Base-by-base conservation (phyloP, 37 sponge, comb jelly and placozoan species). In the Eunapius fragilis region DNA sequence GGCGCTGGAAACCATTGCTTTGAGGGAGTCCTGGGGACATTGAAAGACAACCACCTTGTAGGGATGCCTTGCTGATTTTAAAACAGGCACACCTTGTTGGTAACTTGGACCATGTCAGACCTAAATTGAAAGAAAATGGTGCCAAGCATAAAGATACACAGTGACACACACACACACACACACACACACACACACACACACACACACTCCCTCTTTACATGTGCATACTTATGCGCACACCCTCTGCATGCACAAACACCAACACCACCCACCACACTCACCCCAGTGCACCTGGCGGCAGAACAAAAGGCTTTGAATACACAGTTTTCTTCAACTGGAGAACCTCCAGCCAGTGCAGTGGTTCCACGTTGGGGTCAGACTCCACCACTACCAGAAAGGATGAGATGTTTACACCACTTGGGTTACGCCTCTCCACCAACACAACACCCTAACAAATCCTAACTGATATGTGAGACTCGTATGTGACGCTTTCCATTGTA, bases 321-420 rank as follows among this genome's bases (percentile, higher is more conserved):
- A 95, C 86, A 0, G 84, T 75, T 28, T 37, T 84, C 86, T 88
- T 90, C 75, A 93, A 82, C 14, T 88, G 86, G 25, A 38, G 32
- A 67, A 88, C 74, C 41, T 90, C 86, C 70, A 92, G 70, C 96
- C 90, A 92, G 67, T 91, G 94, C 22, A 89, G 27, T 6, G 82
- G 76, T 81, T 95, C 96, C 27, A 84, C 79, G 85, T 95, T 92
- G 28, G 93, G 93, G 50, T 95, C 87, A 17, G 38, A 48, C 76
- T 93, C 85, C 25, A 58, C 22, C 58, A 58, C 58, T 58, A 11
- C 1, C 58, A 58, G 14, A 19, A 58, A 19, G 58, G 58, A 11
- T 12, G 14, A 19, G 22, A 11, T 3, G 58, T 12, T 58, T 19
- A 58, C 47, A 9, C 9, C 47, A 45, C 4, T 11, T 45, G 47